A percentile compares a stretch with the other conserved stretches of the same genome.
phyloP scores from a whole-genome alignment of 2,797 vertebrate species.

The Myripristis murdjan region DNA sequence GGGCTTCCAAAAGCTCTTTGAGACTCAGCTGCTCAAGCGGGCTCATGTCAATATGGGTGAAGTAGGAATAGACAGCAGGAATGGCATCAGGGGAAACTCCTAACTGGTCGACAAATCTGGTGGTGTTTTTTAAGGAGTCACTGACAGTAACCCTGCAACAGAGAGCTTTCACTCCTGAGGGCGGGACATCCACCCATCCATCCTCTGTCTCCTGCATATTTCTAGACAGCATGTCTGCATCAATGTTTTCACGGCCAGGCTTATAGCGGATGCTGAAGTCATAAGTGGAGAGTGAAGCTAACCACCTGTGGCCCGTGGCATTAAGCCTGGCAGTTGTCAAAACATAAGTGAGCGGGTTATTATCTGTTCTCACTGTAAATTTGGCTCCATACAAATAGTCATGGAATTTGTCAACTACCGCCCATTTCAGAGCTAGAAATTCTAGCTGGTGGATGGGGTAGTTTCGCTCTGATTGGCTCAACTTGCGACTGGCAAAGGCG shows the following conservation, averaged over 20 bases:
- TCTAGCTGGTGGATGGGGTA: conserved; percentile 11
- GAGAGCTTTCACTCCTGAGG: no score
- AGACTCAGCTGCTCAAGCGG: not conserved
- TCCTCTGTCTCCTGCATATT: no score
- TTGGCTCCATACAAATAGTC: conserved; percentile 1
- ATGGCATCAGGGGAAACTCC: not conserved
- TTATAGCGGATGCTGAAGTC: not conserved
- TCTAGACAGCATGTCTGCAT: not conserved
- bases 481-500: conserved; percentile 18
- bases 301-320: conserved; percentile 7
- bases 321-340: no score
- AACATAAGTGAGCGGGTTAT: no score
- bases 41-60: not conserved
- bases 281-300: not conserved
- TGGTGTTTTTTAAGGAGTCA: no score
- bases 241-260: not conserved
- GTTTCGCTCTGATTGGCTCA: conserved; percentile 5
- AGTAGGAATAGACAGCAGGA: not conserved
- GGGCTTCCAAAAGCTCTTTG: not conserved
- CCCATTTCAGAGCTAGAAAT: no score
- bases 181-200: no score
- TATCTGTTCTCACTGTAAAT: conserved; percentile 18
- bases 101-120: not conserved
- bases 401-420: conserved; percentile 19
- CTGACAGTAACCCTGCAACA: no score